Conservation (phyloP, 2,888 invertebrate genomes). For the Yponomeuta malinellus region DNA sequence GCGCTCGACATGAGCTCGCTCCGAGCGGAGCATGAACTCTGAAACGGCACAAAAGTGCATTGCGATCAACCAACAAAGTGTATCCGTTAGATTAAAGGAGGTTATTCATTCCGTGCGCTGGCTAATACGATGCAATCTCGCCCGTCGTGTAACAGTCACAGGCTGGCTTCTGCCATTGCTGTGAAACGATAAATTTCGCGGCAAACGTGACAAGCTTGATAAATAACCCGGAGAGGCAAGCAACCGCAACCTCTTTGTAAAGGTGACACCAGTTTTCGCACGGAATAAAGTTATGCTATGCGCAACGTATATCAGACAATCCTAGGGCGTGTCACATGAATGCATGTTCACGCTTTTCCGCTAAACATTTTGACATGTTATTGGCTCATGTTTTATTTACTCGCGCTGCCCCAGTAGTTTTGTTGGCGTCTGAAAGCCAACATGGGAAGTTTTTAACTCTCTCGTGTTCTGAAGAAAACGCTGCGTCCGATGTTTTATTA, state of each 20-base stretch:
- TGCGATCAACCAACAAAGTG: neutral
- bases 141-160: slow-evolving; percentile 17
- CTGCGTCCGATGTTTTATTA: neutral
- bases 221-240: slow-evolving; percentile 33
- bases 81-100: slow-evolving; percentile 6
- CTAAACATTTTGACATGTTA: neutral
- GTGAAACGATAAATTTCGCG: slow-evolving; percentile 46
- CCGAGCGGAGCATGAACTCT: neutral
- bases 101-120: slow-evolving; percentile 11
- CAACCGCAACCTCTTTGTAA: slow-evolving; percentile 19
- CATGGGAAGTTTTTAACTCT: neutral
- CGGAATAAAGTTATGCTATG: slow-evolving; percentile 13
- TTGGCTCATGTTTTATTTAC: neutral
- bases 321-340: neutral
- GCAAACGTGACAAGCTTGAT: slow-evolving; percentile 49
- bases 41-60: neutral
- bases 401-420: neutral
- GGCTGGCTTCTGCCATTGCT: slow-evolving; percentile 22
- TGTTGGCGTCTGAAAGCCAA: neutral
- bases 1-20: neutral
- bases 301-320: slow-evolving; percentile 6
- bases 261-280: slow-evolving; percentile 14
- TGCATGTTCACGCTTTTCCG: neutral
- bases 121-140: slow-evolving; percentile 16
- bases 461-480: neutral